phyloP scores from a whole-genome alignment of 1,140 invertebrate species.

The Bombus difficillimus region DNA sequence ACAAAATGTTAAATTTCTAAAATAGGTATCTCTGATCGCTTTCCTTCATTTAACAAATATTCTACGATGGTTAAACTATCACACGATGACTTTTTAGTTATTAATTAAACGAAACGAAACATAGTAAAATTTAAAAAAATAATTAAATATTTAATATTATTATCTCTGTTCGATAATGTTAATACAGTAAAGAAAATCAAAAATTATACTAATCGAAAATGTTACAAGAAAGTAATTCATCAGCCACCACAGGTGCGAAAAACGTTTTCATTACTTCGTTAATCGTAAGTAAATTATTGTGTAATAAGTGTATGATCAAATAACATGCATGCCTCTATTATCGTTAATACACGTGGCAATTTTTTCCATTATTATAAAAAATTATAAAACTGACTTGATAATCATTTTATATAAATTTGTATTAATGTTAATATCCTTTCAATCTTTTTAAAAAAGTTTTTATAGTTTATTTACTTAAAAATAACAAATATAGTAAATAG shows the following conservation, averaged over 20 bases:
- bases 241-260: not conserved
- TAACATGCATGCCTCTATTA: not conserved
- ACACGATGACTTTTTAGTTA: not conserved
- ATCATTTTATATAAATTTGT: not conserved
- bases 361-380: not conserved
- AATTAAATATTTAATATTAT: not conserved
- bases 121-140: not conserved
- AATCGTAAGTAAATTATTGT: slow-evolving; percentile 65
- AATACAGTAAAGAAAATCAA: not conserved
- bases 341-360: not conserved
- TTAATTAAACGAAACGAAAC: slow-evolving; percentile 24
- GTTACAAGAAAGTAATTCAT: slow-evolving; percentile 22
- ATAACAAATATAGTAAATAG: not conserved
- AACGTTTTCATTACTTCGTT: slow-evolving; percentile 68
- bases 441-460: not conserved
- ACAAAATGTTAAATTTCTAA: slow-evolving; percentile 11
- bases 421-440: not conserved
- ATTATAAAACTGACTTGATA: not conserved
- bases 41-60: not conserved
- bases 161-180: not conserved
- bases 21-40: not conserved
- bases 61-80: not conserved
- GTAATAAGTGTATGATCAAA: not conserved
- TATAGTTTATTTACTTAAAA: not conserved
- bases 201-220: slow-evolving; percentile 16